These are phyloP conservation scores for Ommatoiulus sabulosus DNA, from an alignment of 2,888 invertebrate species.

Conservation along the genomic window DNA sequence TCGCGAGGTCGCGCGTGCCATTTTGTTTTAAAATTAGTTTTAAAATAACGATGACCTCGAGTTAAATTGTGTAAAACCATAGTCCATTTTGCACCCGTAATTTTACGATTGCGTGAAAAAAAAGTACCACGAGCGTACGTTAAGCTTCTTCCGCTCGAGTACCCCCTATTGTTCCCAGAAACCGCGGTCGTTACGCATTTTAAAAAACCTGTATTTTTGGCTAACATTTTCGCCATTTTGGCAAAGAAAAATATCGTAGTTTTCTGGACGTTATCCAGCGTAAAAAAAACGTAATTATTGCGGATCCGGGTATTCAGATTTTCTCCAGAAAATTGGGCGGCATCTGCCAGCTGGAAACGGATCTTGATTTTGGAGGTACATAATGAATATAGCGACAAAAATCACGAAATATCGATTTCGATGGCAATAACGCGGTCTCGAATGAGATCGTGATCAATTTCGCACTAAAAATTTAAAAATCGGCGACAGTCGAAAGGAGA, in stretches of 20 bases:
- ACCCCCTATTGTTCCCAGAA: no score
- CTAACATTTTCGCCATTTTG: slow-evolving; percentile 25
- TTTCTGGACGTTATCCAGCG: not conserved
- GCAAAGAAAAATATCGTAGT: not conserved
- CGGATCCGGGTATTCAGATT: not conserved
- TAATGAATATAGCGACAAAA: not conserved
- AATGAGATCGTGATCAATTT: not conserved
- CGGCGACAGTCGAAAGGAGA: not conserved
- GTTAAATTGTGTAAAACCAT: no score
- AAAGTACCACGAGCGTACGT: no score
- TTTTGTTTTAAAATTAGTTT: no score
- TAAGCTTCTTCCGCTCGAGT: no score
- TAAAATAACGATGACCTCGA: no score
- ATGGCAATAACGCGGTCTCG: not conserved
- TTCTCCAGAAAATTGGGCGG: not conserved
- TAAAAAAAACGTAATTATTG: slow-evolving; percentile 7
- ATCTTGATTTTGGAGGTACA: not conserved
- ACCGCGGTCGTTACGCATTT: not conserved
- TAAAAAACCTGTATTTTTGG: not conserved
- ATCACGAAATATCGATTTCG: slow-evolving; percentile 1
- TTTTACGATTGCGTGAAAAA: no score
- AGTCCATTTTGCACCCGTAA: no score
- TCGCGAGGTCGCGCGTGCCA: no score
- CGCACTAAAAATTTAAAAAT: not conserved
- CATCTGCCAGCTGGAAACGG: not conserved